phyloP scores from a whole-genome alignment of 2,113 vertebrate genomes.

The Agapornis roseicollis region DNA sequence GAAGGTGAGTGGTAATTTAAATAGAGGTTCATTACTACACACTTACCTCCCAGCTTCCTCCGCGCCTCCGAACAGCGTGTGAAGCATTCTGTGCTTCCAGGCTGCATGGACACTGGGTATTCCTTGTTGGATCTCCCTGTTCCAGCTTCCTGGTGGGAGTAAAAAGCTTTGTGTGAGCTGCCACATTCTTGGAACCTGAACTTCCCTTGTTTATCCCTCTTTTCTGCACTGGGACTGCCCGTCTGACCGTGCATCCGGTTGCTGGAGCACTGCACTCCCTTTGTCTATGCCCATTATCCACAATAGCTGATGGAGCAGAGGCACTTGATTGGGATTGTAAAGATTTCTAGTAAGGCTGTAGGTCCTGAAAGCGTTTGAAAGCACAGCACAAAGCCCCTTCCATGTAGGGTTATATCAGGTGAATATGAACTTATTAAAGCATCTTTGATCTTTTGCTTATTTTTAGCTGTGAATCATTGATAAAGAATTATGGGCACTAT shows the following conservation, averaged over 20 bases:
- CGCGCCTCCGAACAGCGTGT: background rate
- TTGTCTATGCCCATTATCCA: background rate
- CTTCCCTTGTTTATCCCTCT: background rate
- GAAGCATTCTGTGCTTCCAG: background rate
- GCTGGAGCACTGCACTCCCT: background rate
- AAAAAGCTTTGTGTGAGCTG: background rate
- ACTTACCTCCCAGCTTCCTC: background rate
- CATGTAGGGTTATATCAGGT: background rate
- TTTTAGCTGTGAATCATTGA: background rate
- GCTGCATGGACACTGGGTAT: background rate
- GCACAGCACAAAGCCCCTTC: background rate
- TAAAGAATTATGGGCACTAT: background rate
- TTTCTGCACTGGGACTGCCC: background rate
- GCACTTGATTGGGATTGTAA: background rate
- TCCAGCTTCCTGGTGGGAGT: background rate
- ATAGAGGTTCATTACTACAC: background rate
- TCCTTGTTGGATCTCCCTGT: background rate
- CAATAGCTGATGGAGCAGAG: background rate
- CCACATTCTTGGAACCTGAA: background rate
- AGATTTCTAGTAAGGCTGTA: background rate
- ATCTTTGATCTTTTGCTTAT: background rate
- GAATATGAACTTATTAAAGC: background rate
- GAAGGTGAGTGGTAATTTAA: background rate
- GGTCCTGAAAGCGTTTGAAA: background rate
- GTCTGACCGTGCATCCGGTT: rapidly evolving